Evolutionary conservation across 2,797 vertebrate genomes (phyloP).

Genomic region (Myripristis jacobus): DNA sequence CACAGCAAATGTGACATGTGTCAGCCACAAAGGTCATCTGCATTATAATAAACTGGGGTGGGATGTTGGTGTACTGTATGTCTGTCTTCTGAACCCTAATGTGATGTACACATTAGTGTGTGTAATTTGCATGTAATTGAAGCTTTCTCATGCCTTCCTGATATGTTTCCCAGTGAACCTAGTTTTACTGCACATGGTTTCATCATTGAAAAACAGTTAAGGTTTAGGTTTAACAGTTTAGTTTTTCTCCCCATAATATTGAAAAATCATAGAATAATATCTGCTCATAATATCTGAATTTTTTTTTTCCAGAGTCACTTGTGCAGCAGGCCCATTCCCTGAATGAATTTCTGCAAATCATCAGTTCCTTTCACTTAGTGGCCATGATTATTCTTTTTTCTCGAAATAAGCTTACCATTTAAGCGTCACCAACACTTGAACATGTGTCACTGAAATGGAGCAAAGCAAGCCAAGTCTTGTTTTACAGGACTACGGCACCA

Average conservation of each 20-base stretch:
- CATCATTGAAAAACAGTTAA: constrained; percentile 13
- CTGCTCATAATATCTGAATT: too few species aligned
- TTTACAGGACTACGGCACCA: neutral
- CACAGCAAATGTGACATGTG: too few species aligned
- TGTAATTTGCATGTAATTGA: too few species aligned
- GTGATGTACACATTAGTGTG: too few species aligned
- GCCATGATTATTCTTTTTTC: neutral
- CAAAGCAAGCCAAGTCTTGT: neutral
- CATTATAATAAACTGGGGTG: too few species aligned
- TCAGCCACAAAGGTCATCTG: too few species aligned
- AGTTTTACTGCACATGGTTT: constrained; percentile 11
- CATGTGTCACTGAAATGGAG: neutral
- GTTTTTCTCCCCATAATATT: neutral
- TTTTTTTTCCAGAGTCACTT: too few species aligned
- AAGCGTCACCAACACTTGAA: constrained; percentile 5
- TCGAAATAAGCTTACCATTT: neutral
- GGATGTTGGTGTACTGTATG: too few species aligned
- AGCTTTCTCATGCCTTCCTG: too few species aligned
- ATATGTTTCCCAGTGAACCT: neutral
- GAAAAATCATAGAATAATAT: too few species aligned
- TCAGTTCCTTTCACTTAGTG: constrained; percentile 8
- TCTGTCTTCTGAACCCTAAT: too few species aligned
- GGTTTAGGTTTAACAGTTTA: too few species aligned
- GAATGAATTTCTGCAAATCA: neutral
- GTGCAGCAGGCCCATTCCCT: neutral